Evolutionary conservation across 2,888 invertebrate species (phyloP), one percentile per base, ranked within the genome.

Genomic region (Ceratothoa steindachneri): DNA sequence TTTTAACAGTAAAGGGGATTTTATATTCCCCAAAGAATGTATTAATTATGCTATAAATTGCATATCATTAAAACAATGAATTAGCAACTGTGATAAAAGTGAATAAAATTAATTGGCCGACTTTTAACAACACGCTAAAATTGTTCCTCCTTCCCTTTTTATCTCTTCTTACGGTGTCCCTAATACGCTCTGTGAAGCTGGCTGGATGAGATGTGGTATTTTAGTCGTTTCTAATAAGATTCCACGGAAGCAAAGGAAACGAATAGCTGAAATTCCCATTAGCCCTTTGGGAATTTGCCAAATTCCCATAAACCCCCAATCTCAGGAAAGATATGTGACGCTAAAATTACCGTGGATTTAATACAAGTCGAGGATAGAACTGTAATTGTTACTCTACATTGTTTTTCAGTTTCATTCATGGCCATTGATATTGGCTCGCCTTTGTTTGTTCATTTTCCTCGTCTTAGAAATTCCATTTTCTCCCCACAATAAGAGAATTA

Each of bases 311-410:
- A 60, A 60, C 24, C 24, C 60, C 60, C 27, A 4, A 60, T 60
- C 19, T 60, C 27, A 24, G 60, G 60, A 60, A 60, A 60, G 60
- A 60, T 60, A 60, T 60, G 60, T n/a, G 60, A 60, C 22, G n/a
- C 60, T 60, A 24, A 60, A 60, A 60, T 60, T 60, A 60, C 60
- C 60, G 12, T 1, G 60, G 60, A 60, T 60, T 60, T 60, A 60
- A 60, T 60, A 24, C 22, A 24, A 60, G 22, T 60, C 24, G 19
- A 12, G 3, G 60, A 24, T 60, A 1, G 24, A 24, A 60, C n/a
- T 60, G 24, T 60, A 60, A 60, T n/a, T 60, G 24, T 12, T 24
- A n/a, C 27, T 60, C 60, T 2, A 24, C 24, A 41, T 41, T 41
- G 41, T 41, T 41, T 41, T 41, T 41, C 7, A 41, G 41, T 41